A percentile compares a stretch with the other conserved stretches of the same genome.
phyloP scores from a whole-genome alignment of 1,140 invertebrate genomes.

The Philopotamus ludificatus region DNA sequence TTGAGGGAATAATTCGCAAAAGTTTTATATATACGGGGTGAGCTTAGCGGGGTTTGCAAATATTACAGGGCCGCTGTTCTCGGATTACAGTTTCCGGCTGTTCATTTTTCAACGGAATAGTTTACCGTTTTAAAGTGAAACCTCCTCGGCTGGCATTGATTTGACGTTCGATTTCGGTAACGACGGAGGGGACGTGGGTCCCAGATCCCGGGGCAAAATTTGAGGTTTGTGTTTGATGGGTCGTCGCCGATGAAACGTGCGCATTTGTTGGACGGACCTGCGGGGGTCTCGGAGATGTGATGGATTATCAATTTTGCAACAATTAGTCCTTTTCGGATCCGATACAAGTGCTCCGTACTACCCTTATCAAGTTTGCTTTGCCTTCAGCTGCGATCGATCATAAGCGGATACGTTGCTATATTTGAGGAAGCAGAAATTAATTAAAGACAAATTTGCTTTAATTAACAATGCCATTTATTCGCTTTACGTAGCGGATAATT shows the following conservation, averaged over 20 bases:
- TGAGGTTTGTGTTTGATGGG: not conserved
- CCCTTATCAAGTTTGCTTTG: not conserved
- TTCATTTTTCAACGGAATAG: constrained; percentile 18
- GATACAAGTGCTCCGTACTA: not conserved
- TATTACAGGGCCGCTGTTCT: constrained; percentile 11
- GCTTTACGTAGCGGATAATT: constrained; percentile 27
- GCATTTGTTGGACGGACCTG: not conserved
- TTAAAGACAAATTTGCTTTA: constrained; percentile 31
- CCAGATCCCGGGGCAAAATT: not conserved
- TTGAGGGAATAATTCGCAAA: constrained; percentile 24
- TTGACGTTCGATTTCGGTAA: not conserved
- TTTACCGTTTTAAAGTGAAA: constrained; percentile 8
- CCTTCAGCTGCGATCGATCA: not conserved
- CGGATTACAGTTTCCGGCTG: constrained; percentile 24
- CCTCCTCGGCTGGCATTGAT: not conserved
- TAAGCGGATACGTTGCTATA: not conserved
- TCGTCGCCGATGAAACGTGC: not conserved
- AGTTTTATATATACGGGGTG: constrained; percentile 14
- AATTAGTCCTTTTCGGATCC: not conserved
- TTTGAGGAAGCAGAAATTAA: constrained; percentile 18
- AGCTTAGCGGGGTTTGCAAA: constrained; percentile 18
- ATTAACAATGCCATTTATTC: constrained; percentile 31
- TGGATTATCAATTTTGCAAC: not conserved
- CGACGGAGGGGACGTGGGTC: not conserved
- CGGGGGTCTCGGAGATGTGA: too few relatives aligned